Percentiles rank a stretch among this genome's conserved stretches.
Conservation (phyloP, 2,113 vertebrate genomes). For the Austrofundulus limnaeus region DNA sequence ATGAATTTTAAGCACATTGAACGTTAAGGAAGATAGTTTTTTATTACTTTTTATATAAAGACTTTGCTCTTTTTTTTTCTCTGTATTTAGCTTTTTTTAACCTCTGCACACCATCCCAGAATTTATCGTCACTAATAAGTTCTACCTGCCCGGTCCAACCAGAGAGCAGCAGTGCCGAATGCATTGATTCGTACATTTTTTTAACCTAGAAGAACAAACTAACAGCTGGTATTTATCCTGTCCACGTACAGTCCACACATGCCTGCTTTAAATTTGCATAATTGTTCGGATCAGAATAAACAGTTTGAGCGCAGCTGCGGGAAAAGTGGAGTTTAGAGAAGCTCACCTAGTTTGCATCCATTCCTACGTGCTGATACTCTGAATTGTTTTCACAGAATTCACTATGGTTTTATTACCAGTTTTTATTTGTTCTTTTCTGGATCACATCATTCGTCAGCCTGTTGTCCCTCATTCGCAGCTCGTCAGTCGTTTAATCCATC, state of each 20-base stretch:
- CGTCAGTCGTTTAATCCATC: slow-evolving; percentile 36
- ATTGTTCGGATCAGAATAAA: slow-evolving; percentile 37
- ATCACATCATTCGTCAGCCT: slow-evolving; percentile 18
- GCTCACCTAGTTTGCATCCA: slow-evolving; percentile 19
- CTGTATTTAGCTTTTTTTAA: neutral
- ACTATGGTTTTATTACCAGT: neutral
- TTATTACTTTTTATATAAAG: neutral
- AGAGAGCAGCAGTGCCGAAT: neutral
- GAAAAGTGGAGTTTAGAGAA: slow-evolving; percentile 12
- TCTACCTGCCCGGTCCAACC: neutral
- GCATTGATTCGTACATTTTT: neutral
- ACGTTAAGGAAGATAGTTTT: neutral
- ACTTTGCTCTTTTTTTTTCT: neutral
- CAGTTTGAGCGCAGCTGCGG: slow-evolving; percentile 12
- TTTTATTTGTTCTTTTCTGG: slow-evolving; percentile 40
- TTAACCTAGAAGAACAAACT: neutral
- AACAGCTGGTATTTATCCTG: slow-evolving; percentile 19
- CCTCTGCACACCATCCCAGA: neutral
- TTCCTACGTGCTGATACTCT: slow-evolving; percentile 29
- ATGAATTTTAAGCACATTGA: neutral
- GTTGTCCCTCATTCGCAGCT: slow-evolving; percentile 7
- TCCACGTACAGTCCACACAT: slow-evolving; percentile 3
- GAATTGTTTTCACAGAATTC: slow-evolving; percentile 37
- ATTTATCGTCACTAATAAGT: neutral
- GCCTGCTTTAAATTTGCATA: slow-evolving; percentile 36